These are phyloP conservation scores for Apotomis capreana DNA, from an alignment of 2,888 invertebrate genomes.

Conservation along the genomic window DNA sequence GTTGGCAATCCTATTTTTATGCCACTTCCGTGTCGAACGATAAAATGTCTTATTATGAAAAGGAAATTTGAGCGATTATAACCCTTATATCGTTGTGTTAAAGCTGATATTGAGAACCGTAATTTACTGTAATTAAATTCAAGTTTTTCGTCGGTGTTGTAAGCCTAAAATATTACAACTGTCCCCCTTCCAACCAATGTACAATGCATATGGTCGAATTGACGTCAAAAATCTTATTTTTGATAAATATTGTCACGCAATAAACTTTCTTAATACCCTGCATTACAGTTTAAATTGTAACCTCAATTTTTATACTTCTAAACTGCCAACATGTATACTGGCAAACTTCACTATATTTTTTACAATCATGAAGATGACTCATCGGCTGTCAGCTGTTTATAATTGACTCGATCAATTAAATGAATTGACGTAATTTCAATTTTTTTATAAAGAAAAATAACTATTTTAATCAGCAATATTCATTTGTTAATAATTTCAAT, in stretches of 20 bases:
- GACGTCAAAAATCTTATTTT: conserved; percentile 11
- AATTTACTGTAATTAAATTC: conserved; percentile 36
- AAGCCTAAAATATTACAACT: conserved; percentile 37
- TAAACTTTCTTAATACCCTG: rapidly evolving
- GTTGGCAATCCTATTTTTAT: conserved; percentile 83
- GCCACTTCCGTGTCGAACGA: conserved; percentile 73
- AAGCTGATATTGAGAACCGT: conserved; percentile 59
- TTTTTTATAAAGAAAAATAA: background rate
- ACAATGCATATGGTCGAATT: background rate
- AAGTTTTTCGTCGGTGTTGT: conserved; percentile 38
- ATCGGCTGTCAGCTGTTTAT: conserved; percentile 39
- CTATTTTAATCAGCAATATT: background rate
- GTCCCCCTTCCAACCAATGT: conserved; percentile 21
- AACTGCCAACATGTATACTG: conserved; percentile 11
- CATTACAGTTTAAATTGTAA: background rate
- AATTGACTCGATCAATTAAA: conserved; percentile 19
- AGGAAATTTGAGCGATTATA: conserved; percentile 58
- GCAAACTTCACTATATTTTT: background rate
- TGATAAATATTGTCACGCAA: background rate
- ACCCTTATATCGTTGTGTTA: conserved; percentile 57
- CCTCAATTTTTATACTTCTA: background rate
- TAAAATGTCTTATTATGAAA: conserved; percentile 63
- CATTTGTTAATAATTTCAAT: background rate
- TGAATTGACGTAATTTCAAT: background rate
- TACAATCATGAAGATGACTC: conserved; percentile 28